Evolutionary conservation across 2,797 vertebrate species (phyloP), one percentile per base, ranked within the genome.

Genomic region (Enteromius afrohamiltoni): DNA sequence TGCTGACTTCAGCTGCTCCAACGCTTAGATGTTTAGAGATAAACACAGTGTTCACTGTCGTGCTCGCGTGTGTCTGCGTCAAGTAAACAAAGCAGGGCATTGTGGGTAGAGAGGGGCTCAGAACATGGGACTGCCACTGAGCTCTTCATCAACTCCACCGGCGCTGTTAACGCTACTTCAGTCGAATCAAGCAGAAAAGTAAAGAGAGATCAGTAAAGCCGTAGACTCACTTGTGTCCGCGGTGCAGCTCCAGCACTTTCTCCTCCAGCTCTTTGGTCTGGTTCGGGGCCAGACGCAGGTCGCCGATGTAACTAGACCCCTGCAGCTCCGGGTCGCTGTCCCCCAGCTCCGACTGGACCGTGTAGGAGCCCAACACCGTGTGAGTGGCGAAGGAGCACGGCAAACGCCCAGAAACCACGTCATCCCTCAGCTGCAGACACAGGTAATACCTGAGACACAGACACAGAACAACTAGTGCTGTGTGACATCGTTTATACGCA

Each of bases 341-440:
- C 0, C 98, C 98, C 0, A 98, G 94, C 86, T 99, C 98, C 0
- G 98, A 98, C 92, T 99, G 98, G 73, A 96, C 96, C 0, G 97
- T 97, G 91, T 98, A 98, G 23, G 98, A 99, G 82, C 98, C 98
- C 92, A 99, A 92, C 71, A 99, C 93, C 0, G 97, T 95, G 79
- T 98, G 95, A 0, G 98, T 99, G 91, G 97, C 96, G 0, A 99
- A 99, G 0, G 98, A 99, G 91, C 98, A 99, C 51, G 98, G 98
- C 88, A 99, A 93, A 29, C 98, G 95, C 1, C 98, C 98, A 0
- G 96, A 99, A 68, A 98, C 96, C 0, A 99, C 96, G 75, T 99
- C 98, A 29, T 99, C 97, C 69, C 97, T 93, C 85, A 99, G 92
- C 90, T 99, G 98, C 87, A 98, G 92, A 91, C 97, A 99, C 91